Percentiles rank a stretch among this genome's conserved stretches.
These are phyloP conservation scores for Rhagium mordax DNA, from an alignment of 2,888 invertebrate species.

Conservation along the genomic window DNA sequence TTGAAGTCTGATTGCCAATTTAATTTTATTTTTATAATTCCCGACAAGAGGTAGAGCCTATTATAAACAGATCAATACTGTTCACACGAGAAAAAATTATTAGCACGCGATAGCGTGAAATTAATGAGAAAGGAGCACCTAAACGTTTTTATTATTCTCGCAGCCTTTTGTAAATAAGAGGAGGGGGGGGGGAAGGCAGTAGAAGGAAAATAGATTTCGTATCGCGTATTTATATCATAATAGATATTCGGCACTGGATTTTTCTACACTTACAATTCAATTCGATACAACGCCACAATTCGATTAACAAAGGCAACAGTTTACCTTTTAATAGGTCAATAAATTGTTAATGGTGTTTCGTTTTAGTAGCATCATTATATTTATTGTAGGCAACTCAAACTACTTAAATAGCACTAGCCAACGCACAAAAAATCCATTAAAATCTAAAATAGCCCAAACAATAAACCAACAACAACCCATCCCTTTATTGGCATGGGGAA, in stretches of 20 bases:
- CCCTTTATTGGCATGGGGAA: too few relatives aligned
- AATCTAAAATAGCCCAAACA: too few relatives aligned
- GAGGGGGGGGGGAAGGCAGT: background rate
- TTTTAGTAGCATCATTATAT: background rate
- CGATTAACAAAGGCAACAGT: background rate
- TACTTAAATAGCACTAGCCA: background rate
- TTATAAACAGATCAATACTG: constrained; percentile 36
- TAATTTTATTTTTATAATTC: background rate
- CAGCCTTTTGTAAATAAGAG: background rate
- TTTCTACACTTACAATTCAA: background rate
- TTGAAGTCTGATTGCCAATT: too few relatives aligned
- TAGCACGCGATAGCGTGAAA: constrained; percentile 32
- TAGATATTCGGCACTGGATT: background rate
- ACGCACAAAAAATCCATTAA: too few relatives aligned
- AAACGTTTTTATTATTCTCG: constrained; percentile 3
- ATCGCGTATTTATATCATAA: background rate
- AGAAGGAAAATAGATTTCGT: background rate
- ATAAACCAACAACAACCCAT: too few relatives aligned
- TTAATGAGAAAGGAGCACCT: constrained; percentile 11
- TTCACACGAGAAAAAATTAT: constrained; percentile 30
- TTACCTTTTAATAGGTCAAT: background rate
- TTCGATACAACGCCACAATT: background rate
- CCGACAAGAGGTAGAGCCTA: background rate
- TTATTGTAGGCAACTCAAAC: background rate
- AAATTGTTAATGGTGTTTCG: background rate